Base-by-base conservation (phyloP, 2,113 vertebrate genomes). In the Plotosus lineatus region DNA sequence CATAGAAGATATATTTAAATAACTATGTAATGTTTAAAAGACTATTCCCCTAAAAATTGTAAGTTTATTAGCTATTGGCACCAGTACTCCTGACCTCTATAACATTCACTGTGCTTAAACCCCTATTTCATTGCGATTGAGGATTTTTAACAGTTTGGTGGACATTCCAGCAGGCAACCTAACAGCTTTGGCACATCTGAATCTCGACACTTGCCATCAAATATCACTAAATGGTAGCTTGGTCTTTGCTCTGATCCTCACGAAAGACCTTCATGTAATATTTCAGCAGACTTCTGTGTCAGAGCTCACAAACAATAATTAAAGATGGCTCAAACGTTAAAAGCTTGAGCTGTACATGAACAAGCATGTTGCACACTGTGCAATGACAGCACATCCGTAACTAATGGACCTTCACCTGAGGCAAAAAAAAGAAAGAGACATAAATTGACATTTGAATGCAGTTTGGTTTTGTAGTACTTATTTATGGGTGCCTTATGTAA, bases 221-320 rank as follows among this genome's bases (percentile, higher is more conserved):
- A 92, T 91, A 90, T 90, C 89, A 92, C 89, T 91, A 90, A 85
- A 91, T 84, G 85, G 85, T 87, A 88, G 79, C 88, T 84, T 81
- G 78, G 85, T 77, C 81, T 83, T 85, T 42, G 76, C 83, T 84
- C 78, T 73, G 74, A 69, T 88, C 86, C 86, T 87, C 82, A 83
- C 89, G 85, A 90, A 90, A 89, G 89, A 89, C 84, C 81, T 86
- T 87, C 82, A 87, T 90, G 91, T 88, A 86, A 86, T 88, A 87
- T 92, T 90, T 88, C 82, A 88, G 83, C 87, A 86, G 83, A 90
- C 88, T 86, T 86, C 79, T 87, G 81, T 90, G 89, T 88, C 90
- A 90, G 91, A 88, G 89, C 89, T 87, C 71, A 88, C 89, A 77
- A 77, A 91, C 88, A 88, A 89, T 90, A 87, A 88, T 86, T 88